Evolutionary conservation across 2,113 vertebrate species (phyloP), one percentile per base, ranked within the genome.

Genomic region (Sylvietta virens): DNA sequence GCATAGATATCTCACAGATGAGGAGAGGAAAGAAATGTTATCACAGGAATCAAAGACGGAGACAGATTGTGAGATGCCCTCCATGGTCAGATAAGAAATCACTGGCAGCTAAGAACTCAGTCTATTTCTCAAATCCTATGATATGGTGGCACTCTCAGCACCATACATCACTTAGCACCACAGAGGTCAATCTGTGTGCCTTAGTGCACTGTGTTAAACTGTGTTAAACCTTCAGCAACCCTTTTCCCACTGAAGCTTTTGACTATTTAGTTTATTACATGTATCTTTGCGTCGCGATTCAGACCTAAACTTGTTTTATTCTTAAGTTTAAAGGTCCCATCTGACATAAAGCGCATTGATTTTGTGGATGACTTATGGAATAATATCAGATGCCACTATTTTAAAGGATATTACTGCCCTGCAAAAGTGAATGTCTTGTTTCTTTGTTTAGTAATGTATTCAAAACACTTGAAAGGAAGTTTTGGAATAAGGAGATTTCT

Each of bases 401-500:
- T 53, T 19, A 66, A 90, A 94, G 89, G 83, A 56, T 5, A 28
- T 80, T 74, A 58, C 58, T 90, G 76, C 57, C 37, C 90, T 53
- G 60, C 47, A 83, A 90, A 96, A 96, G 82, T 86, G 82, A 90
- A 92, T 93, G 87, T 96, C 64, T 86, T 92, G 58, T 88, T 92
- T 94, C 84, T 91, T 93, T 96, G 92, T 96, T 64, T 92, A 73
- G 35, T 86, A 93, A 56, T 0, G 0, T 62, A 42, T 72, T 89
- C 57, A 79, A 57, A 83, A 71, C 65, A 85, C 31, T 86, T 84
- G 83, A 84, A 88, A 81, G 90, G 93, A 96, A 95, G 83, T 95
- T 94, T 94, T 95, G 89, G 89, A 91, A 65, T 86, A 87, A 40
- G 77, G 95, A 96, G 88, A 91, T 92, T 95, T 96, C 76, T 94